Evolutionary conservation across 2,888 invertebrate genomes (phyloP).

Genomic region (Eurytoma adleriae): DNA sequence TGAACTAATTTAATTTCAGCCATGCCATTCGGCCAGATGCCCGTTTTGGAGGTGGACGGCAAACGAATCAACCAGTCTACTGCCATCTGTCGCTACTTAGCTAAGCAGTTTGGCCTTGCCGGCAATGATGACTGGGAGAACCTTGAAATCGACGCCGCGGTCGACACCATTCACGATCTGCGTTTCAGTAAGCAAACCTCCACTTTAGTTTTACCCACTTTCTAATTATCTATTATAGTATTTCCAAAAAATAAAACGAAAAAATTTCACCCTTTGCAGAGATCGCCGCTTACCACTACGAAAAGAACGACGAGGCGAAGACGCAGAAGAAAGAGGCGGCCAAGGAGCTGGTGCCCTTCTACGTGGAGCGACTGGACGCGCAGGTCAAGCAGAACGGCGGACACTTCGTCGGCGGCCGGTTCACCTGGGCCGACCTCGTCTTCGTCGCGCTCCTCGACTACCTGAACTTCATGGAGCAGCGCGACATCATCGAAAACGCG

Average conservation of each 20-base stretch:
- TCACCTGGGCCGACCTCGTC: conserved; percentile 83
- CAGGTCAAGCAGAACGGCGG: conserved; percentile 80
- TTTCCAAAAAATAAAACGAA: neutral
- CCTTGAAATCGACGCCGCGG: conserved; percentile 80
- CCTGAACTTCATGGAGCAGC: conserved; percentile 78
- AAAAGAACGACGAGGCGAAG: conserved; percentile 77
- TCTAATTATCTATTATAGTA: neutral
- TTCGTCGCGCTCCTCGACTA: conserved; percentile 80
- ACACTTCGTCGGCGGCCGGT: conserved; percentile 76
- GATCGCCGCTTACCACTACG: conserved; percentile 77
- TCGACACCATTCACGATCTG: conserved; percentile 81
- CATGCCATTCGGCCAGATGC: conserved; percentile 82
- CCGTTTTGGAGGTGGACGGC: conserved; percentile 81
- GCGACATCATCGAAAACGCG: conserved; percentile 79
- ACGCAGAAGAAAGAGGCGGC: conserved; percentile 76
- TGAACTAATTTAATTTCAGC: conserved; percentile 69
- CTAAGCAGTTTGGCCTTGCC: conserved; percentile 79
- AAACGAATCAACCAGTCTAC: conserved; percentile 80
- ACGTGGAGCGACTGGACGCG: conserved; percentile 79
- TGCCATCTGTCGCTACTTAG: conserved; percentile 81
- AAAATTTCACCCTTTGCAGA: conserved; percentile 57
- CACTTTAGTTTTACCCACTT: neutral
- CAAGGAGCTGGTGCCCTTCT: conserved; percentile 79
- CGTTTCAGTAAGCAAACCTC: conserved; percentile 77
- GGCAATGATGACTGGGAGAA: conserved; percentile 80